Evolutionary conservation across 2,888 invertebrate genomes (phyloP), one percentile per base, ranked within the genome.

Genomic region (Pollenia amentaria): DNA sequence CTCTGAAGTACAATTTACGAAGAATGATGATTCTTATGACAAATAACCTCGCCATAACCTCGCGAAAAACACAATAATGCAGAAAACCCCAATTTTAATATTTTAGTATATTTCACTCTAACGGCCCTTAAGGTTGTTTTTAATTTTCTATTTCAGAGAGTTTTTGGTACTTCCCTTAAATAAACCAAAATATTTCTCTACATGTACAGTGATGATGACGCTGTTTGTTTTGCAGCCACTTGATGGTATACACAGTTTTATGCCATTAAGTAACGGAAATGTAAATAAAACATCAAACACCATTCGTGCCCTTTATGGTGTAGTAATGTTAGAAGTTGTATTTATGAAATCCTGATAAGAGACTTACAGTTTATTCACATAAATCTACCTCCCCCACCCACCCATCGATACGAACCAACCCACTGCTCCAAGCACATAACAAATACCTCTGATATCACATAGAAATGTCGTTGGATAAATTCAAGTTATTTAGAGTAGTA

Each of bases 221-320:
- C 8, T 67, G 21, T 82, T 87, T 82, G 72, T 67, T 83, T 64
- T 69, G 79, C 60, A 64, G 60, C 48, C 83, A 83, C 85, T 87
- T 85, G 75, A 88, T 78, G 70, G 73, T 76, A 73, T 40, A 75
- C 67, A 72, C 81, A 78, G 51, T 85, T 83, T 77, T 85, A 85
- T 85, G 76, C 84, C 80, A 86, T 88, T 87, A 83, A 88, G 87
- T 77, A 84, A 85, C 87, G 88, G 88, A 88, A 88, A 88, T 88
- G 89, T 89, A 89, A 89, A 89, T 89, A 89, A 88, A 88, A 87
- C 85, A 85, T 85, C 81, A 81, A 83, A 79, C 77, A 78, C 88
- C 86, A 78, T 83, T 76, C 64, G 70, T 84, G 42, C 38, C 72
- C 57, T 70, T 83, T 46, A 16, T 57, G 55, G 42, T n/a, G 46